These are phyloP conservation scores for Upupa epops DNA, from an alignment of 2,113 vertebrate genomes.

Conservation along the genomic window DNA sequence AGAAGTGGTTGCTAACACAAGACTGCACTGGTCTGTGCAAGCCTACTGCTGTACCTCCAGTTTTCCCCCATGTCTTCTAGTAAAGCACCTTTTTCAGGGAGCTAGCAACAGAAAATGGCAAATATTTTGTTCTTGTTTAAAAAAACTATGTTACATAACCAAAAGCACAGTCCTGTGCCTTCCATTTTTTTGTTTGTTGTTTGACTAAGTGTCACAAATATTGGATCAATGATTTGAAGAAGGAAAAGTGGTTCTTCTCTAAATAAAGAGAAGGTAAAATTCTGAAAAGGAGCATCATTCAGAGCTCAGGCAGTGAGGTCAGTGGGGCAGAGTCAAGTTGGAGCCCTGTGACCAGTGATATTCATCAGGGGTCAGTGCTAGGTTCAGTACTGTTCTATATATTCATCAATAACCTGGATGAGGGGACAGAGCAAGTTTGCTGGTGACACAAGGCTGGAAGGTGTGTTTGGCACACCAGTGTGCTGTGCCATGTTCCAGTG, in stretches of 20 bases:
- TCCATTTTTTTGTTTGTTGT: not conserved
- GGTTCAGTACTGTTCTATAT: too few species aligned
- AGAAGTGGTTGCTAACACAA: not conserved
- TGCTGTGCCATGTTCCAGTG: too few species aligned
- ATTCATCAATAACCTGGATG: too few species aligned
- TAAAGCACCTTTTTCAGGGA: not conserved
- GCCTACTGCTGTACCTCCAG: not conserved
- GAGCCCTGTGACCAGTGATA: too few species aligned
- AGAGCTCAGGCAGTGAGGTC: not conserved
- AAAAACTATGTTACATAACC: not conserved
- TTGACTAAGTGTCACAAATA: not conserved
- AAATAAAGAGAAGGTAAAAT: not conserved
- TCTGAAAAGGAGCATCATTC: not conserved
- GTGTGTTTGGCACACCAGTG: too few species aligned
- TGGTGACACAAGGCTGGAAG: too few species aligned
- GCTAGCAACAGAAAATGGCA: not conserved
- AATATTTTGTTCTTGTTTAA: not conserved
- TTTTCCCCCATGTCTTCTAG: not conserved
- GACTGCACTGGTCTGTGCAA: not conserved
- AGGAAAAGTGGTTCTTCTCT: not conserved
- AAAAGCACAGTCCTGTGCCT: not conserved
- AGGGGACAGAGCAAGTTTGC: too few species aligned
- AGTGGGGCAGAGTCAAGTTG: too few species aligned
- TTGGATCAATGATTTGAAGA: not conserved
- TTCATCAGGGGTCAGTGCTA: too few species aligned